Evolutionary conservation across 1,140 invertebrate species (phyloP).

Genomic region (Phymorhynchus buccinoides): DNA sequence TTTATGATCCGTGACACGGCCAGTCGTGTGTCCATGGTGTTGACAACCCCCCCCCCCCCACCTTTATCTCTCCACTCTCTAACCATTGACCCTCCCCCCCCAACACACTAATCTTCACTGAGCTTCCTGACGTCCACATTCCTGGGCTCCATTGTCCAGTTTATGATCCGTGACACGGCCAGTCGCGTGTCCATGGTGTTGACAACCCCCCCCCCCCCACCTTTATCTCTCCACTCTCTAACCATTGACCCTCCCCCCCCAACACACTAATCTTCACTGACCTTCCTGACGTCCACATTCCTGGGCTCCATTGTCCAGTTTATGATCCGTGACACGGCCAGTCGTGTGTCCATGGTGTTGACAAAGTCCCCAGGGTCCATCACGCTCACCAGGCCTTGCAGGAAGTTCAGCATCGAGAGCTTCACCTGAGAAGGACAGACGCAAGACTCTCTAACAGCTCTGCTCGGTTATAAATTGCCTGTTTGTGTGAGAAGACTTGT

Average conservation of each 20-base stretch:
- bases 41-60: no score
- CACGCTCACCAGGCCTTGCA: slow-evolving; percentile 68
- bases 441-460: no score
- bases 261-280: no score
- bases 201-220: no score
- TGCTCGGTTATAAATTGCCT: no score
- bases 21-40: slow-evolving; percentile 73
- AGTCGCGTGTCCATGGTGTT: slow-evolving; percentile 73
- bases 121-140: slow-evolving; percentile 83
- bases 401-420: slow-evolving; percentile 72
- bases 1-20: slow-evolving; percentile 76
- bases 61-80: no score
- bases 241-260: no score
- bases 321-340: slow-evolving; percentile 76
- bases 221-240: no score
- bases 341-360: slow-evolving; percentile 72
- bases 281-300: slow-evolving; percentile 82
- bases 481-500: no score
- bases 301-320: slow-evolving; percentile 77
- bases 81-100: no score
- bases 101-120: no score
- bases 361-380: slow-evolving; percentile 74
- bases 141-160: slow-evolving; percentile 77
- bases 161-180: slow-evolving; percentile 76
- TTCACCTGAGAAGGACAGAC: slow-evolving; percentile 67